Base-by-base conservation (phyloP, 1,140 invertebrate species). In the Trichonephila clavipes region DNA sequence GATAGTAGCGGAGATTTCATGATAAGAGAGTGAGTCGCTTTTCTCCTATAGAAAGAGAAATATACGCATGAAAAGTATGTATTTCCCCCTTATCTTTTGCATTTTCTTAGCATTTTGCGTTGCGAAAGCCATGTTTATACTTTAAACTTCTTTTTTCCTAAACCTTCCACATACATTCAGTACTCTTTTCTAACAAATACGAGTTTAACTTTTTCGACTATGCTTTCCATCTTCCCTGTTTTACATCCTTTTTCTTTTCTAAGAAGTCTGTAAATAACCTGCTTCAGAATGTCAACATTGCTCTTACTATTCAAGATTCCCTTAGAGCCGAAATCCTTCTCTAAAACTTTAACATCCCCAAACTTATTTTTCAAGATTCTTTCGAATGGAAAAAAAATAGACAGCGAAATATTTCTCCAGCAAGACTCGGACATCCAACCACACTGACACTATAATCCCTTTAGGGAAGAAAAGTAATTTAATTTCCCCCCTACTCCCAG, bases 401-500 rank as follows among this genome's bases (percentile, higher is more conserved):
- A 77, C 72, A 77, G 28, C 28, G 28, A 77, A 64, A 77, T 77
- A 34, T 77, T 24, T 77, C 72, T 40, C 28, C 21, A 28, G 66
- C 51, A 51, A 51, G 5, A 10, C 51, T 51, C 51, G 51, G 51
- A 51, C 51, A 51, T 69, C 66, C 66, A 69, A n/a, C 72, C 16
- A 7, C 72, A 40, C 72, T 77, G 72, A 77, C 34, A 77, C 72
- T 40, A 77, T 77, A 77, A 77, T 77, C 72, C 72, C 72, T 77
- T 77, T 77, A 77, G 72, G 72, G 72, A 40, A 40, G 21, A 40
- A 77, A 77, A 77, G 72, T 77, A 77, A 77, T 77, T 77, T 77
- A 77, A 77, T 77, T 77, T 77, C 6, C 72, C 69, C 28, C 72
- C 62, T 21, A 40, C 72, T 77, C 28, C n/a, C 34, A n/a, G 18